A percentile compares a stretch with the other conserved stretches of the same genome.
phyloP scores from a whole-genome alignment of 2,113 vertebrate genomes.

The Craseonycteris thonglongyai region DNA sequence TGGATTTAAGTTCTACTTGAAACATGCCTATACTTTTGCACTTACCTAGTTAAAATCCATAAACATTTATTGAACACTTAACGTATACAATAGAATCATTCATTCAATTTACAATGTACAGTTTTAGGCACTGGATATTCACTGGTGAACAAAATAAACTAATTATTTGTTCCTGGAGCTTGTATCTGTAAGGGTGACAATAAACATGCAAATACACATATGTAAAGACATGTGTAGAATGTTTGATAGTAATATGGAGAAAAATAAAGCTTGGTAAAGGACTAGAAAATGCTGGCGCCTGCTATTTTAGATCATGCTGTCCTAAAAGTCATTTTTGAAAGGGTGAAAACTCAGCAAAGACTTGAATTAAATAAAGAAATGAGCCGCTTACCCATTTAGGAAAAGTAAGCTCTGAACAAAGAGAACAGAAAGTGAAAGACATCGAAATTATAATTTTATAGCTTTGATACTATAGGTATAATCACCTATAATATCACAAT shows the following conservation, averaged over 20 bases:
- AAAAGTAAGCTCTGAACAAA: background rate
- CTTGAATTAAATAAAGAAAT: background rate
- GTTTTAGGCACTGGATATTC: background rate
- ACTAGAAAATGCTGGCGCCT: background rate
- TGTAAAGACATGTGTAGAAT: background rate
- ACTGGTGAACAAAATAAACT: background rate
- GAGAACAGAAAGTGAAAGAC: background rate
- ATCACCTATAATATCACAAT: background rate
- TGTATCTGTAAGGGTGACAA: background rate
- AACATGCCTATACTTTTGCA: background rate
- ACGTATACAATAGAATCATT: background rate
- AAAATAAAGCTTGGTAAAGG: background rate
- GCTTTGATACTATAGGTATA: background rate
- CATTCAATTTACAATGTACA: background rate
- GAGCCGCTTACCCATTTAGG: background rate
- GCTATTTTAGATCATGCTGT: background rate
- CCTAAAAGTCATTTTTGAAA: background rate
- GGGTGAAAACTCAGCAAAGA: background rate
- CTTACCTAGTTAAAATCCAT: background rate
- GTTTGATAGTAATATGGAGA: background rate
- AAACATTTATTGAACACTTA: background rate
- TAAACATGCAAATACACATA: background rate
- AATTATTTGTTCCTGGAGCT: background rate
- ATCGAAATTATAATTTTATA: background rate
- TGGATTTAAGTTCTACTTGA: background rate